These are phyloP conservation scores for Rhizoglyphus robini DNA, from an alignment of 1,140 invertebrate genomes.

Conservation along the genomic window DNA sequence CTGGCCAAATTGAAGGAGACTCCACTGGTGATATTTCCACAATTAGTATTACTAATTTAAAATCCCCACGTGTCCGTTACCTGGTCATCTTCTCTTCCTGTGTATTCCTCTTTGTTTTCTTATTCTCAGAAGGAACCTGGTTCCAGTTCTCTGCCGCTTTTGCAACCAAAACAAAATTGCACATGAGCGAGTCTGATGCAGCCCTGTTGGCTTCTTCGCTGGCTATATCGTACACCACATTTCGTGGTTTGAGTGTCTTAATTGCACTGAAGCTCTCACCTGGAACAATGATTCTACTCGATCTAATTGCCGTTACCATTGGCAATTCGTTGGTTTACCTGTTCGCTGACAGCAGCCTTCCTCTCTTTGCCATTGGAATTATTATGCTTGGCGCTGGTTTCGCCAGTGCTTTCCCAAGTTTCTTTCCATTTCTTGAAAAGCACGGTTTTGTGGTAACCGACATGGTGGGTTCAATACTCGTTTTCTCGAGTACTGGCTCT, in stretches of 20 bases:
- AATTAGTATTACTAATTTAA: no score
- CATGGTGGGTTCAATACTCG: slow-evolving; percentile 18
- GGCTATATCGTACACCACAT: slow-evolving; percentile 10
- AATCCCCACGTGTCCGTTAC: background rate
- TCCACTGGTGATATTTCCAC: background rate
- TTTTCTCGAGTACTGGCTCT: background rate
- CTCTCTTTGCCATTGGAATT: slow-evolving; percentile 1
- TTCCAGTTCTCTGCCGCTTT: slow-evolving; percentile 18
- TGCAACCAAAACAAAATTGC: slow-evolving; percentile 1
- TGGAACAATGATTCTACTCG: slow-evolving; percentile 4
- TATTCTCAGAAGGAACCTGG: background rate
- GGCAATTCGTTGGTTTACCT: background rate
- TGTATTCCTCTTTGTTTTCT: background rate
- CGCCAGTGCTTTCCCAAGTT: background rate
- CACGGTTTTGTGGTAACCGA: slow-evolving; percentile 15
- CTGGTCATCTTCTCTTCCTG: background rate
- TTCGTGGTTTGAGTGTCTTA: slow-evolving; percentile 9
- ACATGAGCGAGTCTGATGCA: slow-evolving; percentile 16
- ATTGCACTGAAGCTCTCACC: slow-evolving; percentile 15
- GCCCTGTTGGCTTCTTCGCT: slow-evolving; percentile 15
- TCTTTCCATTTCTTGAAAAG: slow-evolving; percentile 13
- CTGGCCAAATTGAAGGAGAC: background rate
- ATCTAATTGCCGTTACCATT: background rate
- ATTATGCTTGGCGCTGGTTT: slow-evolving; percentile 16
- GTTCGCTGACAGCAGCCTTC: background rate